Evolutionary conservation across 1,140 invertebrate species (phyloP).

Genomic region (Pseudomyrmex dendroicus): DNA sequence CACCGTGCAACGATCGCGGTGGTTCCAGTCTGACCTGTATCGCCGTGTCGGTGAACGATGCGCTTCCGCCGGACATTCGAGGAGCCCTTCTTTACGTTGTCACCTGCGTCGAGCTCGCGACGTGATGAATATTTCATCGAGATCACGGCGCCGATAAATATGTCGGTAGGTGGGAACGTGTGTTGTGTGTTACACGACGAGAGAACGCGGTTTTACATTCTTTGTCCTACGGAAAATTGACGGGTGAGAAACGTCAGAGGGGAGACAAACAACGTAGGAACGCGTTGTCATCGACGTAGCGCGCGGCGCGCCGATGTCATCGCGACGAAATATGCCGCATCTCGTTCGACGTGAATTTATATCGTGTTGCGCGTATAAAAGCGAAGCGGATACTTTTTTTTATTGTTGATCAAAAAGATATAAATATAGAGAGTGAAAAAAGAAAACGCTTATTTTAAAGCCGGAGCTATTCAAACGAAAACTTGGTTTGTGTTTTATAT

Average conservation of each 20-base stretch:
- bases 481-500: not conserved
- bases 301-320: not conserved
- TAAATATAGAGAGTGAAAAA: not conserved
- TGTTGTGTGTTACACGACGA: too few relatives aligned
- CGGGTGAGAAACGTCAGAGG: not conserved
- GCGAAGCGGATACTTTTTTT: not conserved
- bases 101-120: conserved; percentile 2
- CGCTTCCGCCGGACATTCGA: conserved; percentile 42
- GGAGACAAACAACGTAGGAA: conserved; percentile 47
- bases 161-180: too few relatives aligned
- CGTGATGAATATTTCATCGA: conserved; percentile 42
- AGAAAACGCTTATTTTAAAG: conserved; percentile 23
- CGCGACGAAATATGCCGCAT: conserved; percentile 89
- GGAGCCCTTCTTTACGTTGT: not conserved
- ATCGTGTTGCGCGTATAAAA: not conserved
- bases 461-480: not conserved
- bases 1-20: conserved; percentile 69
- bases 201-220: conserved; percentile 18
- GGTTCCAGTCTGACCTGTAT: conserved; percentile 52
- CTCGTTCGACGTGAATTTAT: conserved; percentile 27
- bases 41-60: conserved; percentile 24
- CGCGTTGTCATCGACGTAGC: conserved; percentile 23
- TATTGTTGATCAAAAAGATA: not conserved
- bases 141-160: conserved; percentile 19
- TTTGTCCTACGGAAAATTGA: conserved; percentile 24